A percentile compares a stretch with the other conserved stretches of the same genome.
phyloP scores from a whole-genome alignment of 2,888 invertebrate species.

The Amphipoea lucens region DNA sequence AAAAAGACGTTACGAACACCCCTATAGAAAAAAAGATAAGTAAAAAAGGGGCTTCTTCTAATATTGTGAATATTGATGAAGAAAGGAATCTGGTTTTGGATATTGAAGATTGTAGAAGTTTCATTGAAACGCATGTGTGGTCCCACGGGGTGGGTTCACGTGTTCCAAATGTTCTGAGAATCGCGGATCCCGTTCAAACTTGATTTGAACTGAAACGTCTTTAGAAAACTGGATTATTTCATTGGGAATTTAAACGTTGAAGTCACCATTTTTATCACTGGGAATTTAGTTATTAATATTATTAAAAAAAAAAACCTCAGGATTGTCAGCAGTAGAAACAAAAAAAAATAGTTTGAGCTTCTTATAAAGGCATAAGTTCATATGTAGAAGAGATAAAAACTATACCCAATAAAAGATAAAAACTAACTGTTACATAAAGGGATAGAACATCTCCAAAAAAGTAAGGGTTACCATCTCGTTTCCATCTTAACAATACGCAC shows the following conservation, averaged over 20 bases:
- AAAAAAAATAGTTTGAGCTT: not conserved
- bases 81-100: constrained; percentile 88
- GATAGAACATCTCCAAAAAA: constrained; percentile 58
- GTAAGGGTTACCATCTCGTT: constrained; percentile 80
- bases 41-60: constrained; percentile 88
- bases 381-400: not conserved
- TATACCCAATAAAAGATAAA: constrained; percentile 56
- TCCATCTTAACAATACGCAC: constrained; percentile 84
- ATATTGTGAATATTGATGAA: constrained; percentile 91
- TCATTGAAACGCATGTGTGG: constrained; percentile 84
- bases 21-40: constrained; percentile 79
- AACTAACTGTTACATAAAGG: constrained; percentile 71
- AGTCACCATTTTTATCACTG: constrained; percentile 28
- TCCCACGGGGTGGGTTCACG: constrained; percentile 86
- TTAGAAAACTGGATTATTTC: constrained; percentile 59
- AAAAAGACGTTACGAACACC: constrained; percentile 88
- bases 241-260: constrained; percentile 39
- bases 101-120: constrained; percentile 79
- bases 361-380: not conserved
- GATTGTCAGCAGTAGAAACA: not conserved
- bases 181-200: constrained; percentile 69
- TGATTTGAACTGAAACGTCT: constrained; percentile 71
- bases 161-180: constrained; percentile 80
- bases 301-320: not conserved
- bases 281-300: constrained; percentile 28